A percentile compares a stretch with the other conserved stretches of the same genome.
Evolutionary conservation across 1,140 invertebrate genomes (phyloP).

Genomic region (Heliconius eleuchia): DNA sequence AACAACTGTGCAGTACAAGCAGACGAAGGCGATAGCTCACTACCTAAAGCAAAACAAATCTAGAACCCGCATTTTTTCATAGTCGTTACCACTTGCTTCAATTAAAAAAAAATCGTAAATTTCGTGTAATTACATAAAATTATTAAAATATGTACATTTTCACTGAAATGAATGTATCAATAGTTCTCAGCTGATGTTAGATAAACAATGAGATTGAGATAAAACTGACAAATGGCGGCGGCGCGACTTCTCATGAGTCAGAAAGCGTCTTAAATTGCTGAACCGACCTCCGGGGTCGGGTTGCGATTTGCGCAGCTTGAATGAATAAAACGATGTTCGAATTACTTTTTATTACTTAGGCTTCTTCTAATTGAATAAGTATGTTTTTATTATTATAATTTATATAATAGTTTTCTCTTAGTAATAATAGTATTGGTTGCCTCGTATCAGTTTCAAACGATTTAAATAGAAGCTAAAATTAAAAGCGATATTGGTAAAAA

Average conservation of each 20-base stretch:
- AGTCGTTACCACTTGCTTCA: too few relatives aligned
- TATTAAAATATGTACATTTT: background rate
- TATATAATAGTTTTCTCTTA: background rate
- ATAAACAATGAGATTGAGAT: conserved; percentile 18
- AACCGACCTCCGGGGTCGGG: conserved; percentile 56
- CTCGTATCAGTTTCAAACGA: too few relatives aligned
- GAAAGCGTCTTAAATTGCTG: conserved; percentile 49
- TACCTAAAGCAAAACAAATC: too few relatives aligned
- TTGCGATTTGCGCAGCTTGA: conserved; percentile 43
- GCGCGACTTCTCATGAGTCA: conserved; percentile 45
- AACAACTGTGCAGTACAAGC: too few relatives aligned
- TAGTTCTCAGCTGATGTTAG: background rate
- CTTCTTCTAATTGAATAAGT: background rate
- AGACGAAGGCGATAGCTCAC: too few relatives aligned
- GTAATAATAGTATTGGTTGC: too few relatives aligned
- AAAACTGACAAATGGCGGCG: conserved; percentile 15
- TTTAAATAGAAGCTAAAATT: too few relatives aligned
- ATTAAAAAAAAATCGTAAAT: too few relatives aligned
- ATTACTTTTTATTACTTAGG: conserved; percentile 23
- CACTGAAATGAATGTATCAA: background rate
- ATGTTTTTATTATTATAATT: background rate
- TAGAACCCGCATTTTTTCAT: too few relatives aligned
- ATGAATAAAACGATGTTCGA: conserved; percentile 34
- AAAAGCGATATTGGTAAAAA: background rate
- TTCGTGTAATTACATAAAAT: too few relatives aligned